Base-by-base conservation (phyloP, 2,113 vertebrate species). In the Callithrix jacchus region DNA sequence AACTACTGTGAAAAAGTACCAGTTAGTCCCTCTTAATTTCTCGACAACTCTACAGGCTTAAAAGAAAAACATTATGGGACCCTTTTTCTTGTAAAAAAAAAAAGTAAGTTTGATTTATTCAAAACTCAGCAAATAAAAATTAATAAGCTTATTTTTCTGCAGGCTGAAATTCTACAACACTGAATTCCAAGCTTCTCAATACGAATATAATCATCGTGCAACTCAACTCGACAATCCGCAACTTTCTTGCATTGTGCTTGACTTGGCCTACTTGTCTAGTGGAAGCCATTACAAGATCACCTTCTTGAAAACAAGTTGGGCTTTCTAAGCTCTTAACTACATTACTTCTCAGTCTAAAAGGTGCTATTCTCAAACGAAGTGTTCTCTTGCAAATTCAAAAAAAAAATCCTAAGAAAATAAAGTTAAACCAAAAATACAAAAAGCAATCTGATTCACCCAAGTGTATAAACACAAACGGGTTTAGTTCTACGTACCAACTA, bases 261-360 rank as follows among this genome's bases (percentile, higher is more conserved):
- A 79, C 92, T 89, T 90, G 96, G 97, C 96, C 97, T 97, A 91
- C 91, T 91, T 68, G 97, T 70, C 94, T 82, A 74, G 76, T 13
- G 95, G 97, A 97, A 97, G 96, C 96, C 97, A 97, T 97, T 96
- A 97, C 97, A 90, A 94, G 95, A 97, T 90, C 89, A 94, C 97
- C 96, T 96, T 92, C 93, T 83, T 71, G 87, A 95, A 97, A 96
- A 94, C 94, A 96, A 47, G 94, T 10, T 95, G 91, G 77, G 89
- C 74, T 87, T 95, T 86, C 80, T 49, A 85, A 90, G 93, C 40
- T 81, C 96, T 92, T 52, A 81, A 64, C 91, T n/a, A 70, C 21
- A 42, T 47, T 58, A 35, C 92, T 91, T 84, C 42, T 47, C 87
- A 40, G 56, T 4, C 73, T 68, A 45, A 92, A 89, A 87, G 66